These are phyloP conservation scores for Megalops cyprinoides DNA, from an alignment of 2,797 vertebrate genomes.

Conservation along the genomic window DNA sequence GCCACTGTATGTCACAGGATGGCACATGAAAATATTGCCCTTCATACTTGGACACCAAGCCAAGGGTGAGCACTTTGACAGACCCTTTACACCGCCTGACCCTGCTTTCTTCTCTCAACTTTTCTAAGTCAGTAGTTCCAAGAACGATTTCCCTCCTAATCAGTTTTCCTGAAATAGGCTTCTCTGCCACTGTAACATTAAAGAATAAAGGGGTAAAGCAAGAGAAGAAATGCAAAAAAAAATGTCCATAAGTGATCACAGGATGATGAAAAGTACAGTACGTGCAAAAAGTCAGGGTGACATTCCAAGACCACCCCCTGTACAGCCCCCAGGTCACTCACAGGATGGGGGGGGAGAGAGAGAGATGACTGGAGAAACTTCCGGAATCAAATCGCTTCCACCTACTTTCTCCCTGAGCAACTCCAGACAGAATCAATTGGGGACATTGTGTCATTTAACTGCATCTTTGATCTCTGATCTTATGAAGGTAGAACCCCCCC, in stretches of 20 bases:
- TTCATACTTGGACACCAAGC: background rate
- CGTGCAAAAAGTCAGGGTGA: background rate
- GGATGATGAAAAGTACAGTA: background rate
- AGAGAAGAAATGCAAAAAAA: background rate
- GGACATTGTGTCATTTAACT: slow-evolving; percentile 34
- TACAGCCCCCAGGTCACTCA: background rate
- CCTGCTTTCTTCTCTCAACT: background rate
- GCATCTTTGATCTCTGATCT: slow-evolving; percentile 20
- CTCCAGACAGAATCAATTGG: slow-evolving; percentile 29
- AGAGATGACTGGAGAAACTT: background rate
- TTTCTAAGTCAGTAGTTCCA: background rate
- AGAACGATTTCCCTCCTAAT: background rate
- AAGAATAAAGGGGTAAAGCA: background rate
- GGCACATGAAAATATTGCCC: background rate
- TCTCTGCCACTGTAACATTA: background rate
- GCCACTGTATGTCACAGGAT: background rate
- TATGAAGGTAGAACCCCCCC: background rate
- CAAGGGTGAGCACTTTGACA: background rate
- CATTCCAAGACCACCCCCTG: background rate
- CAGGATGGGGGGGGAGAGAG: background rate
- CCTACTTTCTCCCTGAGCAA: slow-evolving; percentile 6
- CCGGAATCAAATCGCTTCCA: background rate
- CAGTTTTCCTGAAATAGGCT: background rate
- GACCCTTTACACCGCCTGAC: background rate
- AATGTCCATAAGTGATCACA: background rate